phyloP scores from a whole-genome alignment of 2,888 invertebrate species.

The Incurvaria masculella region DNA sequence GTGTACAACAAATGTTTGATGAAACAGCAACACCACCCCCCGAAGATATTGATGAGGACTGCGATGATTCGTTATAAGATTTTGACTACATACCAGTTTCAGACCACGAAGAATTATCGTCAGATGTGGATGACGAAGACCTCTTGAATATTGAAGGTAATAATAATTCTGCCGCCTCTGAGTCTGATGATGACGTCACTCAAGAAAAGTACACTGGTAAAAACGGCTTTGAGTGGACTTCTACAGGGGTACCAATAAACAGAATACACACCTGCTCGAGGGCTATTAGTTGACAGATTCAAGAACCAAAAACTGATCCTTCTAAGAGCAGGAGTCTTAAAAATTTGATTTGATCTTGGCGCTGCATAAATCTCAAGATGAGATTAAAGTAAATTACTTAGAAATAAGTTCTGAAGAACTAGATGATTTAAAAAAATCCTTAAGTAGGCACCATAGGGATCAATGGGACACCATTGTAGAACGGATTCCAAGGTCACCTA shows the following conservation, averaged over 20 bases:
- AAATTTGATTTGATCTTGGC: no score
- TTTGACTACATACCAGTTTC: background rate
- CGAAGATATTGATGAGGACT: background rate
- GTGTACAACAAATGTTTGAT: background rate
- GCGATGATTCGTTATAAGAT: background rate
- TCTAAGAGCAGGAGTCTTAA: no score
- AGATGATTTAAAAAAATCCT: no score
- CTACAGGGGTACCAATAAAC: background rate
- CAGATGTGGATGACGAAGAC: background rate
- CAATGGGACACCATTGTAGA: no score
- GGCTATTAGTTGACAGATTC: no score
- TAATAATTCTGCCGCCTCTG: background rate
- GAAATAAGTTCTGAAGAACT: no score
- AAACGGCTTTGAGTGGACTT: background rate
- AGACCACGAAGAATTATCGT: background rate
- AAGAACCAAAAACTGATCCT: no score
- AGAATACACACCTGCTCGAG: no score
- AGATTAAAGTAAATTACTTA: no score
- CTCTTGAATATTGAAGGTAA: background rate
- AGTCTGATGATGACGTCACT: background rate
- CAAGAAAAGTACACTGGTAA: background rate
- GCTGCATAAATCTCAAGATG: no score
- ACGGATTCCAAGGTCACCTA: no score
- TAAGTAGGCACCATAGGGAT: no score
- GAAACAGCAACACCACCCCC: background rate